A percentile compares a stretch with the other conserved stretches of the same genome.
Conservation (phyloP, 2,888 invertebrate species). For the Nephrotoma appendiculata region DNA sequence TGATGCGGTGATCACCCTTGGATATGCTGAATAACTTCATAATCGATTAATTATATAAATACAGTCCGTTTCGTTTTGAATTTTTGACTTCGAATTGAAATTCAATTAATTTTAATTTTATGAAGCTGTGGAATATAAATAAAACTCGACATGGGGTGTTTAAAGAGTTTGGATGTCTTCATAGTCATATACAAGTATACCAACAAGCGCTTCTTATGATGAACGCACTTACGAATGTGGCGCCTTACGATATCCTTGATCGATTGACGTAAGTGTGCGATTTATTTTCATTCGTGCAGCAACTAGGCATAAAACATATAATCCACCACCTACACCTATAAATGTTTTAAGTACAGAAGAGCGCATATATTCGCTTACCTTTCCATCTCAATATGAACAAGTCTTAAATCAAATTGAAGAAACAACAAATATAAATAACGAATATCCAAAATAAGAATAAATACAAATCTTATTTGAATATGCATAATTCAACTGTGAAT, state of each 20-base stretch:
- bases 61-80: not conserved
- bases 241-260: not conserved
- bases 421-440: not conserved
- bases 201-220: not conserved
- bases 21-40: not conserved
- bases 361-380: not conserved
- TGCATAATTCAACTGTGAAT: conserved; percentile 4
- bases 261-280: not conserved
- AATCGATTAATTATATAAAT: not conserved
- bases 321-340: not conserved
- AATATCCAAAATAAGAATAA: not conserved
- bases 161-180: not conserved
- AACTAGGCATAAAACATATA: not conserved
- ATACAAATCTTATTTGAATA: conserved; percentile 2
- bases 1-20: not conserved
- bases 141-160: not conserved
- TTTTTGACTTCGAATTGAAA: not conserved
- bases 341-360: not conserved
- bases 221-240: not conserved
- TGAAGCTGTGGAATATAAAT: not conserved
- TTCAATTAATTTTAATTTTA: not conserved
- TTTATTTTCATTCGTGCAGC: not conserved
- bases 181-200: not conserved
- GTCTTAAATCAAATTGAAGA: not conserved
- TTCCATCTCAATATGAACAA: not conserved